Percentiles rank a stretch among this genome's conserved stretches.
Evolutionary conservation across 1,140 invertebrate species (phyloP).

Genomic region (Neodiprion fabricii): DNA sequence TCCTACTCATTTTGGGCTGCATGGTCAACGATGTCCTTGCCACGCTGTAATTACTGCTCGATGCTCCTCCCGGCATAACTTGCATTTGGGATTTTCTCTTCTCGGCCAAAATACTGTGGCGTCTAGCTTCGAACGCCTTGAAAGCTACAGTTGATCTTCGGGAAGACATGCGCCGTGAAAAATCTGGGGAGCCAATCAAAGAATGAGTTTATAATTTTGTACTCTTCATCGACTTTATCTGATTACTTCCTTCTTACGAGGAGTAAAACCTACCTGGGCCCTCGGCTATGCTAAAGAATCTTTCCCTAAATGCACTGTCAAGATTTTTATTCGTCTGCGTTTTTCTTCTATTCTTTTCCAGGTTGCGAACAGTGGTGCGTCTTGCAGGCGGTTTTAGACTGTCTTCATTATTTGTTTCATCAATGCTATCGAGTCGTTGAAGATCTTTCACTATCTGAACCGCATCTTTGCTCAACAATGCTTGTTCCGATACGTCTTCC

Average conservation of each 20-base stretch:
- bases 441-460: constrained; percentile 68
- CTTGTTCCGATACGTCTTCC: constrained; percentile 61
- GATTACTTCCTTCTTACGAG: too few species aligned
- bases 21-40: too few species aligned
- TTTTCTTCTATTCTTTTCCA: constrained; percentile 33
- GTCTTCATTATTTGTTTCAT: constrained; percentile 33
- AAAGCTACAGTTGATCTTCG: constrained; percentile 25
- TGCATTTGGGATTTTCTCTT: constrained; percentile 18
- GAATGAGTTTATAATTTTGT: background rate
- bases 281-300: constrained; percentile 34
- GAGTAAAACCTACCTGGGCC: constrained; percentile 34
- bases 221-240: too few species aligned
- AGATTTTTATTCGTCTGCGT: constrained; percentile 38
- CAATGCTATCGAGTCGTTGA: constrained; percentile 60
- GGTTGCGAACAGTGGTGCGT: constrained; percentile 43
- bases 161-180: constrained; percentile 26
- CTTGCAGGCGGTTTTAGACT: constrained; percentile 33
- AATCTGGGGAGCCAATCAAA: constrained; percentile 25
- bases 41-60: too few species aligned
- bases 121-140: constrained; percentile 26
- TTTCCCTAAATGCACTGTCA: constrained; percentile 44
- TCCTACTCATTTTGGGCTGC: too few species aligned
- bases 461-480: constrained; percentile 64
- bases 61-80: too few species aligned
- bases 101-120: constrained; percentile 27